Evolutionary conservation across 2,113 vertebrate genomes (phyloP), one percentile per base, ranked within the genome.

Genomic region (Poeciliopsis turrubarensis): DNA sequence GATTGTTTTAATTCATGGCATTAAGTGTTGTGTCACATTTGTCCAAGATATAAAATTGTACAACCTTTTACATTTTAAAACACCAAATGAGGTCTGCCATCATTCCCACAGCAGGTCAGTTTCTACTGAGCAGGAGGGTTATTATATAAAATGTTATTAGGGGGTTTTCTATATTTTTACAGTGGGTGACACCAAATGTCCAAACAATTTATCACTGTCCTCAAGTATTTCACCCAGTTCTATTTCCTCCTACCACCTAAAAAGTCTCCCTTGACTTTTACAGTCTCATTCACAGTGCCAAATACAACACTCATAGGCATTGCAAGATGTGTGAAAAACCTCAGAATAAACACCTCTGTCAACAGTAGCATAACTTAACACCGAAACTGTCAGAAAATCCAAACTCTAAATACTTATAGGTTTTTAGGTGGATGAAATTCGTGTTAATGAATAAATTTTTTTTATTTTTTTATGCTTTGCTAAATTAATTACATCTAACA

Each of bases 181-280:
- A 78, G 68, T 17, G 7, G 62, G 65, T 41, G 19, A 37, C 68
- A 85, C 75, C 80, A 73, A 69, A 57, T 32, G 61, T 65, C 84
- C 51, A 87, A 88, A 87, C 79, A 69, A 73, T 91, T 84, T 78
- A 84, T 91, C 86, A 71, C 65, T 85, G 84, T 85, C 37, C 10
- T 5, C 57, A 39, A 62, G 54, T 75, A 69, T 78, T 57, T 67
- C 60, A 66, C 77, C 73, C 73, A 71, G 73, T 68, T 62, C 39
- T 65, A 65, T 81, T 86, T 87, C 65, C 60, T 69, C 37, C 39
- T 62, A 66, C 27, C 41, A 67, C 47, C 37, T 34, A 27, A 26
- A 57, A 19, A 67, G 72, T 68, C 68, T 74, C 66, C 74, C 31
- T 15, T 41, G 77, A 72, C 65, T 60, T 57, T 51, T 41, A 3